Conservation (phyloP, 2,888 invertebrate genomes). For the Steromphala cineraria region DNA sequence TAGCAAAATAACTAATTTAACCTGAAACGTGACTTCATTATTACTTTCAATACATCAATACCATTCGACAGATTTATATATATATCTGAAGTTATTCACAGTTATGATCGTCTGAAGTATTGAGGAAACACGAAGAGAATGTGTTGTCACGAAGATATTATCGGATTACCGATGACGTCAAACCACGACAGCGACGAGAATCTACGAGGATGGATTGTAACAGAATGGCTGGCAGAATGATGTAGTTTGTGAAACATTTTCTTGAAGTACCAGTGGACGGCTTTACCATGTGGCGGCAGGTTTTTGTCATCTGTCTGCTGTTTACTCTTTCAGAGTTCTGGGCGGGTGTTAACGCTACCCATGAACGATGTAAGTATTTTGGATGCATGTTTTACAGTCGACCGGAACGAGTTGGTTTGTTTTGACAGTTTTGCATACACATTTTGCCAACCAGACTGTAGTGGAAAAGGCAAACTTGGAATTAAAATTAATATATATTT, state of each 20-base stretch:
- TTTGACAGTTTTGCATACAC: neutral
- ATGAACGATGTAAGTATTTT: constrained; percentile 12
- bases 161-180: constrained; percentile 19
- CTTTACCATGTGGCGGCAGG: constrained; percentile 30
- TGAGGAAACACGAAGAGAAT: neutral
- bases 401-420: neutral
- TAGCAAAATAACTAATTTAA: too few relatives aligned
- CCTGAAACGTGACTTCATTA: neutral
- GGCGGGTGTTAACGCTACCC: constrained; percentile 19
- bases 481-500: too few relatives aligned
- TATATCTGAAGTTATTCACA: neutral
- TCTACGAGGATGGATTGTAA: constrained; percentile 28
- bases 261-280: neutral
- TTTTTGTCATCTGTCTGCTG: constrained; percentile 26
- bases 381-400: neutral
- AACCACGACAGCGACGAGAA: constrained; percentile 9
- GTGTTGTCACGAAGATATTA: neutral
- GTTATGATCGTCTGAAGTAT: neutral
- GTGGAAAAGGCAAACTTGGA: too few relatives aligned
- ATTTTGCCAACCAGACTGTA: too few relatives aligned
- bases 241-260: constrained; percentile 14
- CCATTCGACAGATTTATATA: too few relatives aligned
- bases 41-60: neutral
- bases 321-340: constrained; percentile 15
- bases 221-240: constrained; percentile 24